Percentiles rank a stretch among this genome's conserved stretches.
Evolutionary conservation across 2,888 invertebrate species (phyloP).

Genomic region (Hanleya hanleyi): DNA sequence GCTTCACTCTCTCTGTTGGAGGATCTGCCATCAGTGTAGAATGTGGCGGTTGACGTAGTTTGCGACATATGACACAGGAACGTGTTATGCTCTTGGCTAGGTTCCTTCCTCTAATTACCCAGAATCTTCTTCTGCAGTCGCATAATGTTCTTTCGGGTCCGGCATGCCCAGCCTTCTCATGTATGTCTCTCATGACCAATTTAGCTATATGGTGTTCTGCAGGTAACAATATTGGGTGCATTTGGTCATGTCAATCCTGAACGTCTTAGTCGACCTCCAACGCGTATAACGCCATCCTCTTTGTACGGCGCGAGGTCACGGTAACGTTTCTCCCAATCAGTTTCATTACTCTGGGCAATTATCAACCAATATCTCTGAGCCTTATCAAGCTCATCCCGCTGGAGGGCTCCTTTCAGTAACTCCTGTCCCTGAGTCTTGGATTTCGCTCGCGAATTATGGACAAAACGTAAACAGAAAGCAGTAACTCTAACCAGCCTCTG

Average conservation of each 20-base stretch:
- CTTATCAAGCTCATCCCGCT: background rate
- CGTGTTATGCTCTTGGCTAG: background rate
- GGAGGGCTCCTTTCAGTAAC: background rate
- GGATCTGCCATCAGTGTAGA: background rate
- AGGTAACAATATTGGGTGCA: background rate
- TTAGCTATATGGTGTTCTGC: background rate
- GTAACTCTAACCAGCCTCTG: background rate
- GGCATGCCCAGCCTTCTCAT: background rate
- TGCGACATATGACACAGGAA: background rate
- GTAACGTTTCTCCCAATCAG: background rate
- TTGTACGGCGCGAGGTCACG: background rate
- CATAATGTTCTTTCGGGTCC: constrained; percentile 1
- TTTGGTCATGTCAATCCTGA: background rate
- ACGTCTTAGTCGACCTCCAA: background rate
- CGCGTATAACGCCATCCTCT: background rate
- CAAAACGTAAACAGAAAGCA: background rate
- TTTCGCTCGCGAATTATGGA: background rate
- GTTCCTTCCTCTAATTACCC: background rate
- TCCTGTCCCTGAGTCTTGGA: background rate
- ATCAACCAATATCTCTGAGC: background rate
- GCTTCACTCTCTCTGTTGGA: background rate
- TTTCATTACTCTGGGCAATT: background rate
- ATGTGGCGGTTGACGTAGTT: background rate
- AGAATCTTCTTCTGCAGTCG: background rate
- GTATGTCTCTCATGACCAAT: background rate